phyloP scores from a whole-genome alignment of 2,888 invertebrate species.

The Mesopsocus fuscifrons region DNA sequence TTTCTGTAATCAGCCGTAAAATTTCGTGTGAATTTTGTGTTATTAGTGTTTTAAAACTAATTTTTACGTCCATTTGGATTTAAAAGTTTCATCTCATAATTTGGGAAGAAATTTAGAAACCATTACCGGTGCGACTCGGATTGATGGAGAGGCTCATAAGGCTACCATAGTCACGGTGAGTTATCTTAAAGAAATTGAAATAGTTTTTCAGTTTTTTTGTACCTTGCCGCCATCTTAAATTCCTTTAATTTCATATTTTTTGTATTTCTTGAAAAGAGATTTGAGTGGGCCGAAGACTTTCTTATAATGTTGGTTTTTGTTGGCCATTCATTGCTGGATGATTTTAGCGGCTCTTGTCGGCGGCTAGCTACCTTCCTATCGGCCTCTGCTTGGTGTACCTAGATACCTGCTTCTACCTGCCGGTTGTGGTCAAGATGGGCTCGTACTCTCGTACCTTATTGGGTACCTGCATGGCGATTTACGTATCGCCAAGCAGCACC shows the following conservation, averaged over 20 bases:
- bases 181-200: background rate
- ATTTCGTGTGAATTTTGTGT: background rate
- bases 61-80: no score
- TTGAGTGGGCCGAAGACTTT: no score
- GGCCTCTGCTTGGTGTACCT: no score
- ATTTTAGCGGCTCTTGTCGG: background rate
- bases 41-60: background rate
- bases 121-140: background rate
- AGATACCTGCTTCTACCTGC: no score
- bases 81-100: conserved; percentile 1
- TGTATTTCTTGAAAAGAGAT: background rate
- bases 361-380: no score
- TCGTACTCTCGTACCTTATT: no score
- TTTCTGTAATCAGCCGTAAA: no score
- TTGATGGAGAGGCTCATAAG: background rate
- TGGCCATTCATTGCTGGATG: background rate
- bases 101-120: conserved; percentile 2
- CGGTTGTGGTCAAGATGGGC: no score
- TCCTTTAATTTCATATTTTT: conserved; percentile 4
- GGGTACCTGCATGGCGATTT: no score
- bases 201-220: conserved; percentile 6
- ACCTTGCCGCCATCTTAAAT: conserved; percentile 10
- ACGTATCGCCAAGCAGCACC: no score
- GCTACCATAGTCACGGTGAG: background rate
- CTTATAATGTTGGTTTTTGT: background rate